A percentile compares a stretch with the other conserved stretches of the same genome.
Evolutionary conservation across 2,888 invertebrate genomes (phyloP).

Genomic region (Hypolimnas misippus): DNA sequence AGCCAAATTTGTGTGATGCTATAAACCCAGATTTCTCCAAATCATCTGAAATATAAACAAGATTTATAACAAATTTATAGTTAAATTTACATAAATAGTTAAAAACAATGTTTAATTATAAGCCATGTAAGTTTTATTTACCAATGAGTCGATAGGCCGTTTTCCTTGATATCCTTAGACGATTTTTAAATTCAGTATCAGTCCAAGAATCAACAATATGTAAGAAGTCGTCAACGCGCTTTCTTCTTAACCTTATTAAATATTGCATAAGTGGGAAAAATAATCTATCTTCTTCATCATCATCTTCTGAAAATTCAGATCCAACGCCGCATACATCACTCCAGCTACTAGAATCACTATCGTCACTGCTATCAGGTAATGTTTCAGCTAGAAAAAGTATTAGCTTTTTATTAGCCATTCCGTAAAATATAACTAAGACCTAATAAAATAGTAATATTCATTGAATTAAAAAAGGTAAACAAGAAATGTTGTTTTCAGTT

Average conservation of each 20-base stretch:
- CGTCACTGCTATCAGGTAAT: slow-evolving; percentile 49
- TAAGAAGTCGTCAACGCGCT: slow-evolving; percentile 64
- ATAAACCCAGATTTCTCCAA: slow-evolving; percentile 65
- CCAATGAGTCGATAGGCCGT: slow-evolving; percentile 60
- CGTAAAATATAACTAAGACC: neutral
- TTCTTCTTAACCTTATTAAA: slow-evolving; percentile 56
- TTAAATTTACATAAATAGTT: too few species aligned
- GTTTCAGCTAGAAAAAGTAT: slow-evolving; percentile 53
- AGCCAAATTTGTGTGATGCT: slow-evolving; percentile 64
- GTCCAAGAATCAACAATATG: slow-evolving; percentile 67
- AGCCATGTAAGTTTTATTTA: slow-evolving; percentile 39
- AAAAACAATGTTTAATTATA: too few species aligned
- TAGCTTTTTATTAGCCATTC: slow-evolving; percentile 52
- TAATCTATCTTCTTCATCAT: slow-evolving; percentile 54
- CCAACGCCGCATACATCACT: slow-evolving; percentile 54
- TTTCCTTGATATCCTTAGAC: slow-evolving; percentile 59
- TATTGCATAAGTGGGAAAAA: slow-evolving; percentile 68
- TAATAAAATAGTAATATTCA: neutral
- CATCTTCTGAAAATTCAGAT: slow-evolving; percentile 52
- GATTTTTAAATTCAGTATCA: slow-evolving; percentile 63
- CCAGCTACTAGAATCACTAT: slow-evolving; percentile 59
- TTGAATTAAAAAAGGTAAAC: neutral
- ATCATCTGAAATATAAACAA: slow-evolving; percentile 54
- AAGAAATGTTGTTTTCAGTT: neutral
- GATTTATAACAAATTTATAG: neutral